phyloP scores from a whole-genome alignment of 2,797 vertebrate genomes.

The Chiroxiphia lanceolata region DNA sequence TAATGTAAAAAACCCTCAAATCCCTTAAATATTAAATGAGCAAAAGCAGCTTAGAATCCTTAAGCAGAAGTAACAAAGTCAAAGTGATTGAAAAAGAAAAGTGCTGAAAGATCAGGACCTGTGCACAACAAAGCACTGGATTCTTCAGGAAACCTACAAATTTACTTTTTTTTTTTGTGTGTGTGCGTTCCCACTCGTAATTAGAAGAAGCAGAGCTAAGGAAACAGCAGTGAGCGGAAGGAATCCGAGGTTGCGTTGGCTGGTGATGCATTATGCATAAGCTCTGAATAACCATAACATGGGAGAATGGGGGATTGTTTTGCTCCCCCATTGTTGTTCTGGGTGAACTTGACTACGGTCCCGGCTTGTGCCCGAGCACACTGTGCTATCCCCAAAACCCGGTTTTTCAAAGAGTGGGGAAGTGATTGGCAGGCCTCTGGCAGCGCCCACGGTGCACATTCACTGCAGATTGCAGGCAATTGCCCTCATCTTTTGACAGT shows the following conservation, averaged over 20 bases:
- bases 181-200: not conserved
- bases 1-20: not conserved
- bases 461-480: slow-evolving; percentile 82
- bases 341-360: slow-evolving; percentile 84
- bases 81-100: slow-evolving; percentile 13
- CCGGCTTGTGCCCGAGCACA: slow-evolving; percentile 60
- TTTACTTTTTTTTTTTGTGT: not conserved
- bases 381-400: slow-evolving; percentile 38
- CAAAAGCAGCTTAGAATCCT: not conserved
- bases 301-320: slow-evolving; percentile 59
- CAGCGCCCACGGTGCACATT: slow-evolving; percentile 70
- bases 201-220: slow-evolving; percentile 38
- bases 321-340: slow-evolving; percentile 53
- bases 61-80: slow-evolving; percentile 1
- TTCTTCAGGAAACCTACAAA: not conserved
- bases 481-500: slow-evolving; percentile 81
- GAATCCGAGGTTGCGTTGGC: slow-evolving; percentile 14
- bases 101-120: not conserved
- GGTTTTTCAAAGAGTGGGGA: slow-evolving; percentile 44
- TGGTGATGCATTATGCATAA: slow-evolving; percentile 60
- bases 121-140: not conserved
- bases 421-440: slow-evolving; percentile 86
- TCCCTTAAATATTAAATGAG: slow-evolving; percentile 25
- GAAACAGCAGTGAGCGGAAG: slow-evolving; percentile 31
- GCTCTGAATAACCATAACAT: slow-evolving; percentile 32